These are phyloP conservation scores for Furcifer pardalis DNA, from an alignment of 2,797 vertebrate genomes.

Conservation along the genomic window DNA sequence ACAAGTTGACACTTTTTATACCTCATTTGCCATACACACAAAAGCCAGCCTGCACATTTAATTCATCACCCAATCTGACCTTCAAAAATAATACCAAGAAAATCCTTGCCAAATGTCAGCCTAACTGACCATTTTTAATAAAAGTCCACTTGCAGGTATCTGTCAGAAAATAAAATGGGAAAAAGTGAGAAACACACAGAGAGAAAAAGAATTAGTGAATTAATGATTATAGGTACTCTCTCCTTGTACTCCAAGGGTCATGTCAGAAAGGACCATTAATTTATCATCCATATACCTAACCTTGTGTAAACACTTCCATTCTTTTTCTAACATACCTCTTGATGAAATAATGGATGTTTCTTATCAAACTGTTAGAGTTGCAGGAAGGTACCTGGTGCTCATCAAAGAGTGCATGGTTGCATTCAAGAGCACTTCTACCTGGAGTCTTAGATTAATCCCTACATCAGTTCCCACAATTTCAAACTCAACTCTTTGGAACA, in stretches of 20 bases:
- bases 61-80: not conserved
- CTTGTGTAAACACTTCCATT: slow-evolving; percentile 39
- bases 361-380: slow-evolving; percentile 4
- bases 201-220: not conserved
- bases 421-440: not conserved
- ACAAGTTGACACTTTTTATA: accelerated
- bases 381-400: not conserved
- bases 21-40: accelerated
- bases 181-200: not conserved
- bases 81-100: not conserved
- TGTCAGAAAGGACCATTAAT: slow-evolving; percentile 46
- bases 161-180: not conserved
- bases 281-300: slow-evolving; percentile 46
- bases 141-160: slow-evolving; percentile 8
- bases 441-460: not conserved
- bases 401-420: not conserved
- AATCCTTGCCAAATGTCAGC: slow-evolving; percentile 22
- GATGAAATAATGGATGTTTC: slow-evolving; percentile 37
- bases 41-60: not conserved
- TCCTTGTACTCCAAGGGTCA: not conserved
- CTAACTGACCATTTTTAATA: not conserved
- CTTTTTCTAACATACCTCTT: slow-evolving; percentile 12
- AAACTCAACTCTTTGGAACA: not conserved
- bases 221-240: not conserved
- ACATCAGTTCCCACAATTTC: not conserved